A percentile compares a stretch with the other conserved stretches of the same genome.
Evolutionary conservation across 1,140 invertebrate genomes (phyloP).

Genomic region (Caligus rogercresseyi): DNA sequence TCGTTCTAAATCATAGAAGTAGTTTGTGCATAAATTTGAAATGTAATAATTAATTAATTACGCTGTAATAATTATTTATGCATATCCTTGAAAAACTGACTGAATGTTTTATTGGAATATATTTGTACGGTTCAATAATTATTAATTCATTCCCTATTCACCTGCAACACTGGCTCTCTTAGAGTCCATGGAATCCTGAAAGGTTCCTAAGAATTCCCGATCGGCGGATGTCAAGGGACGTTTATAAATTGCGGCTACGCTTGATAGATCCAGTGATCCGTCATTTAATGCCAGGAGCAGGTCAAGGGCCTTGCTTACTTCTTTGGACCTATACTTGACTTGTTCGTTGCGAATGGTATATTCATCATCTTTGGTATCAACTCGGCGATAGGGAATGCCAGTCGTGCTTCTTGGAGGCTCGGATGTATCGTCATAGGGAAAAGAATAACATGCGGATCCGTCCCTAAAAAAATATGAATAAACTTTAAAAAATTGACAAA

Average conservation of each 20-base stretch:
- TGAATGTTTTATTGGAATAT: not conserved
- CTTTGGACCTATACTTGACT: slow-evolving; percentile 4
- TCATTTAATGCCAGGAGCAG: not conserved
- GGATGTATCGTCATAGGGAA: not conserved
- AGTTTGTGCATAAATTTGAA: too few species aligned
- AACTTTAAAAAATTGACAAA: too few species aligned
- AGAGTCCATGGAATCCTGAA: not conserved
- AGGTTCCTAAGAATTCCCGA: not conserved
- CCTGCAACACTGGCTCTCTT: not conserved
- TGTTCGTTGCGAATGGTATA: slow-evolving; percentile 4
- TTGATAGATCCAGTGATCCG: not conserved
- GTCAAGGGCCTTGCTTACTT: not conserved
- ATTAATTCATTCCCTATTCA: not conserved
- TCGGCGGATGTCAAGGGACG: not conserved
- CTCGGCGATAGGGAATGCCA: not conserved
- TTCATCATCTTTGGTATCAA: not conserved
- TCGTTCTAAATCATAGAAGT: too few species aligned
- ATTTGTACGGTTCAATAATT: not conserved
- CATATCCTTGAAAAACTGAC: too few species aligned
- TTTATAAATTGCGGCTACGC: not conserved
- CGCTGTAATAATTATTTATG: too few species aligned
- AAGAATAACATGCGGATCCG: slow-evolving; percentile 6
- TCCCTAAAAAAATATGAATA: slow-evolving; percentile 8
- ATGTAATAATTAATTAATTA: too few species aligned
- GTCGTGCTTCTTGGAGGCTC: not conserved